Base-by-base conservation (phyloP, 1,140 invertebrate genomes). In the Drosophila yakuba region DNA sequence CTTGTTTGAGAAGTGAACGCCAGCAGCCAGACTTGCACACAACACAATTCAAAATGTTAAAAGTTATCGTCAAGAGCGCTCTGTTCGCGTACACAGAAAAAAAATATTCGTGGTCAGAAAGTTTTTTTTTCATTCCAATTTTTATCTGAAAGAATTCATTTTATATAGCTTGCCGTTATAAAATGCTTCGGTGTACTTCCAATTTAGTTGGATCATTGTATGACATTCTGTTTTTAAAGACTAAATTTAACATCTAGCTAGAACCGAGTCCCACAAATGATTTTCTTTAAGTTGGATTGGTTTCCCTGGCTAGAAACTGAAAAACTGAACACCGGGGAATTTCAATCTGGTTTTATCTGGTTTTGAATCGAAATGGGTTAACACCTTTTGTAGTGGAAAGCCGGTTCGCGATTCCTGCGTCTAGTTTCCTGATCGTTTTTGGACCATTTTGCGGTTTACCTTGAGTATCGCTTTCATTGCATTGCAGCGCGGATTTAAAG, bases 21-120 rank as follows among this genome's bases (percentile, higher is more conserved):
- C 8, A 55, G 52, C 52, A 55, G 52, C 52, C 52, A 55, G 62
- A 32, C 67, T 69, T 88, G 79, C 84, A 83, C 80, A 89, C 89
- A 89, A 83, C 80, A 89, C 89, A 89, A 89, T 78, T 89, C 80
- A 89, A 89, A 89, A 89, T 89, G 84, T 84, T 89, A 89, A 89
- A 89, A 89, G 84, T 89, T 89, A 89, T 90, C 85, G 84, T 90
- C 85, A 90, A 89, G 85, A 80, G 84, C 77, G 80, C 71, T 61
- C 72, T 54, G 50, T 35, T 41, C 50, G 32, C 71, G 63, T 63
- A 57, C 28, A 47, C 67, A 47, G 38, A 2, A 15, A 68, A 17
- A 67, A 51, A 45, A 43, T 43, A 15, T 8, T 20, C 3, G 17
- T 2, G 38, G 14, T 39, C 38, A 39, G 36, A 4, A 38, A 12